Evolutionary conservation across 2,888 invertebrate species (phyloP).

Genomic region (Aspidapion aeneum): DNA sequence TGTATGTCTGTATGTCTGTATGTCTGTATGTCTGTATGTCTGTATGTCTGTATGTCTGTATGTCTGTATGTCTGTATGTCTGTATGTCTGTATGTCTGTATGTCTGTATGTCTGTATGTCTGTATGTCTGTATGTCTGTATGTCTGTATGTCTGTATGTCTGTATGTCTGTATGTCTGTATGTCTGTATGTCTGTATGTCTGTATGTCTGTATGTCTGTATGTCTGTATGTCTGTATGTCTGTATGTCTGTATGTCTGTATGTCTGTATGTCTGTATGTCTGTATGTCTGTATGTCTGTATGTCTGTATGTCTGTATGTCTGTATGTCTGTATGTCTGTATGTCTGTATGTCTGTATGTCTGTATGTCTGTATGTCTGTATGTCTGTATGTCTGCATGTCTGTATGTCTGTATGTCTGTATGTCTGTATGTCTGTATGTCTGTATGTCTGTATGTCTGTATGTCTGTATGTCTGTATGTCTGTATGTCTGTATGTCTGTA

Average conservation of each 20-base stretch:
- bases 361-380: conserved; percentile 9
- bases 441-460: too few relatives aligned
- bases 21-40: background rate
- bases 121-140: too few relatives aligned
- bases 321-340: conserved; percentile 10
- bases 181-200: too few relatives aligned
- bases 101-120: background rate
- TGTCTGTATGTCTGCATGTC: background rate
- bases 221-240: conserved; percentile 9
- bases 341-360: conserved; percentile 9
- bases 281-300: conserved; percentile 8
- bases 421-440: too few relatives aligned
- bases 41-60: background rate
- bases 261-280: conserved; percentile 8
- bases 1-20: background rate
- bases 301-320: conserved; percentile 10
- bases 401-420: too few relatives aligned
- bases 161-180: too few relatives aligned
- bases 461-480: too few relatives aligned
- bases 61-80: background rate
- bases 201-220: conserved; percentile 9
- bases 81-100: background rate
- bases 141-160: too few relatives aligned
- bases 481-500: too few relatives aligned
- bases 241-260: conserved; percentile 9